Base-by-base conservation (phyloP, 1,140 invertebrate genomes). In the Nomia melanderi region DNA sequence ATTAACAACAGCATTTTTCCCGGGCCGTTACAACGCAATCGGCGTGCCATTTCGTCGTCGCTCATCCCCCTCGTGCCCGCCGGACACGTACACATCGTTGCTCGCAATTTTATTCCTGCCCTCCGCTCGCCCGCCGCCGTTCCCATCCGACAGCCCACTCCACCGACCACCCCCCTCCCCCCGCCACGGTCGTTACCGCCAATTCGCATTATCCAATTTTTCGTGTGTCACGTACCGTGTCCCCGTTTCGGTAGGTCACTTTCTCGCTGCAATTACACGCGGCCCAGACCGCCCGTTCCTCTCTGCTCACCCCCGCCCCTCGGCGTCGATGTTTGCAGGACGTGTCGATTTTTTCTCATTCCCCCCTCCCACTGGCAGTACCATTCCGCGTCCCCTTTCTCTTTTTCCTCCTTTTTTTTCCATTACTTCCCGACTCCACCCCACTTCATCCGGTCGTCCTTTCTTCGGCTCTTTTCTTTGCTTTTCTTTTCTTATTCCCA, bases 121-220 rank as follows among this genome's bases (percentile, higher is more conserved):
- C 14, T 17, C 12, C 11, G 9, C 39, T 14, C n/a, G 27, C 25
- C 44, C 44, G 1, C 6, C 20, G 20, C 0, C 20, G 4, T 20
- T n/a, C 47, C 20, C 4, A 20, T 17, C 1, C n/a, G n/a, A n/a
- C 33, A 36, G 5, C 4, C 41, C 20, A n/a, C 44, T 11, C 36
- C 20, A 2, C 9, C n/a, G 25, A 50, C 36, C 14, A 7, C 1
- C 25, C 54, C 27, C 14, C 1, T 17, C 59, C 11, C n/a, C 11
- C 33, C 14, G 12, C 23, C 17, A 23, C 14, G 44, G 75, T 69
- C 71, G 75, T 77, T 77, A 77, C 75, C 69, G 69, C 75, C 75
- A 72, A 72, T 77, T 77, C 75, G 69, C 67, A 72, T 77, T 77
- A 77, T 77, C 69, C 69, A 77, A 77, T 77, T 77, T 77, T 72